These are phyloP conservation scores for Drosophila quadrilineata DNA, from an alignment of 1,140 invertebrate species.

Conservation along the genomic window DNA sequence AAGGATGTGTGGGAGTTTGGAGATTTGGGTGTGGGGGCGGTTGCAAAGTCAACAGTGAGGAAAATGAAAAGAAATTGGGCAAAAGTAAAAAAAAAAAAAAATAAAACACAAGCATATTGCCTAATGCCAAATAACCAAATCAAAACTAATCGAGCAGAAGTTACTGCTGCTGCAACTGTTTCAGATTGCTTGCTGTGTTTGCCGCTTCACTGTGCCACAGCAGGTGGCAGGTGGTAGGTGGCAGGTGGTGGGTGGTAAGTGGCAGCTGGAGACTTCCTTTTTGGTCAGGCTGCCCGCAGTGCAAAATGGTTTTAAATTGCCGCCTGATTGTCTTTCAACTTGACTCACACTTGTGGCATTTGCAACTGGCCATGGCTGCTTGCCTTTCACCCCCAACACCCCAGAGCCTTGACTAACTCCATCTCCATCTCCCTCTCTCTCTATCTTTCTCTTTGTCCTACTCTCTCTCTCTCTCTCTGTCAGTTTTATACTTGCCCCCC, in stretches of 20 bases:
- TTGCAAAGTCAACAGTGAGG: conserved; percentile 5
- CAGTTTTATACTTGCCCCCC: neutral
- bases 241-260: no score
- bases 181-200: neutral
- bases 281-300: conserved; percentile 55
- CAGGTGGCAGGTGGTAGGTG: no score
- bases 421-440: neutral
- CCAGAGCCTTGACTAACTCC: no score
- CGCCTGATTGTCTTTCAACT: conserved; percentile 76
- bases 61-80: conserved; percentile 38
- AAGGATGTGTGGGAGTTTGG: no score
- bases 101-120: conserved; percentile 65
- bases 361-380: conserved; percentile 17
- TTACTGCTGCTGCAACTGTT: conserved; percentile 65
- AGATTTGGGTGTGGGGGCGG: no score
- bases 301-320: conserved; percentile 79
- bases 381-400: neutral
- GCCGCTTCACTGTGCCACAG: conserved; percentile 27
- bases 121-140: conserved; percentile 74
- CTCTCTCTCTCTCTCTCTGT: no score
- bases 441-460: no score
- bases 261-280: conserved; percentile 36
- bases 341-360: conserved; percentile 63
- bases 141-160: conserved; percentile 78
- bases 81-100: no score